These are phyloP conservation scores for Heterodera carotae DNA, from an alignment of 1,140 invertebrate genomes.

Conservation along the genomic window DNA sequence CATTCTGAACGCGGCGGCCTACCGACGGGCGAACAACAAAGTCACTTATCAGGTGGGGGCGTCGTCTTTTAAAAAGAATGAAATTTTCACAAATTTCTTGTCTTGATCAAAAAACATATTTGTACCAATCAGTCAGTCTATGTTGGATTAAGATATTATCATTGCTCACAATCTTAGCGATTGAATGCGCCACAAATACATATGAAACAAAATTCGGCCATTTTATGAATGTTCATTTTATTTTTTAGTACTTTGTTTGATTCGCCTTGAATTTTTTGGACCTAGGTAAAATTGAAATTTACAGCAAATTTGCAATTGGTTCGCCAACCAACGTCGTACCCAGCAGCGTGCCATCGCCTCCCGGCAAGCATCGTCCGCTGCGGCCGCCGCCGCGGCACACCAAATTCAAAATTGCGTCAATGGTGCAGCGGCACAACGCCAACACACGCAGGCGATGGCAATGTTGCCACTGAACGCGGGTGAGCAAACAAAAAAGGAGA, in stretches of 20 bases:
- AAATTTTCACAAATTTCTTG: too few relatives aligned
- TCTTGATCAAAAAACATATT: too few relatives aligned
- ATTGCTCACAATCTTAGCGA: too few relatives aligned
- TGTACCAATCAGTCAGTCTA: too few relatives aligned
- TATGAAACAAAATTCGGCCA: too few relatives aligned
- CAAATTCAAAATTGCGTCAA: not conserved
- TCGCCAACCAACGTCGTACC: slow-evolving; percentile 52
- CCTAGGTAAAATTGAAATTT: slow-evolving; percentile 28
- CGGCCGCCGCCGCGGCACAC: not conserved
- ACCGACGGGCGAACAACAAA: slow-evolving; percentile 55
- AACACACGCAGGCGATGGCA: slow-evolving; percentile 23
- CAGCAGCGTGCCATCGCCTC: slow-evolving; percentile 12
- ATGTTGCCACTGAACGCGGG: slow-evolving; percentile 23
- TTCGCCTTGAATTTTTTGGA: too few relatives aligned
- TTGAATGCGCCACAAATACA: too few relatives aligned
- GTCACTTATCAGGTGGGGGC: slow-evolving; percentile 38
- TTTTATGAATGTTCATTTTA: too few relatives aligned
- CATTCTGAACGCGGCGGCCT: slow-evolving; percentile 50
- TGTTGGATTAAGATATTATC: too few relatives aligned
- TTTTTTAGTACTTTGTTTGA: too few relatives aligned
- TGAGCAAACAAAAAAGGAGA: not conserved
- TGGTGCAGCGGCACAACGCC: not conserved
- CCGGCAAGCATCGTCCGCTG: slow-evolving; percentile 10
- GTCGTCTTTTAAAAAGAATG: slow-evolving; percentile 31
- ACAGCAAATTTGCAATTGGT: slow-evolving; percentile 64